Percentiles rank a stretch among this genome's conserved stretches.
phyloP scores from a whole-genome alignment of 2,797 vertebrate genomes.

The Pseudochirops cupreus region DNA sequence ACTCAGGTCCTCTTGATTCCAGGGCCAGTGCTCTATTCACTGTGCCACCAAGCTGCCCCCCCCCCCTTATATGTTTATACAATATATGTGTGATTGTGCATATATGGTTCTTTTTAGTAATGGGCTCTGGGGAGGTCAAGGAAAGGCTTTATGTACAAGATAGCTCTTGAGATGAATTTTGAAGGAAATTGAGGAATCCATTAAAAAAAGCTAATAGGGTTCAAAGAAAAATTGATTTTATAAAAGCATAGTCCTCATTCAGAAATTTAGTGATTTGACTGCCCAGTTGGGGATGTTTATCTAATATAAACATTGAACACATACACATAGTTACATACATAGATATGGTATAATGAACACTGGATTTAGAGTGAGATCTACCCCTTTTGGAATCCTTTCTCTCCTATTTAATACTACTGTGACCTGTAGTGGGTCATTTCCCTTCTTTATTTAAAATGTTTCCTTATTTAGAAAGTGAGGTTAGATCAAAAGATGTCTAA shows the following conservation, averaged over 20 bases:
- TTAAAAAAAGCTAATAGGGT: neutral
- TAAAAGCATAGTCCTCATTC: neutral
- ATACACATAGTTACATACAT: neutral
- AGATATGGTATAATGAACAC: neutral
- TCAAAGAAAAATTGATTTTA: neutral
- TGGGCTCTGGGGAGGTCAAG: neutral
- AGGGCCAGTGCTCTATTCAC: too few species aligned
- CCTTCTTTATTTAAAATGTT: neutral
- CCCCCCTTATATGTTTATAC: neutral
- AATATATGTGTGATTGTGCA: neutral
- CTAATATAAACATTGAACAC: neutral
- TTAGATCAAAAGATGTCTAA: neutral
- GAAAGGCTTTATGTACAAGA: neutral
- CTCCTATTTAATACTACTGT: neutral
- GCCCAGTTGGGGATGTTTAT: neutral
- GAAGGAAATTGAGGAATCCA: neutral
- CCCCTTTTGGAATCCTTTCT: neutral
- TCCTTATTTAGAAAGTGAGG: neutral
- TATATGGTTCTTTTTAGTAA: neutral
- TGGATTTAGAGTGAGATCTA: neutral
- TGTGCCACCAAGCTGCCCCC: too few species aligned
- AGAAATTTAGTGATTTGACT: neutral
- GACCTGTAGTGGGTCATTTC: neutral
- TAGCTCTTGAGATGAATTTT: neutral
- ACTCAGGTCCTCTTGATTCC: too few species aligned